Percentiles rank a stretch among this genome's conserved stretches.
phyloP scores from a whole-genome alignment of 2,888 invertebrate genomes.

The Megaustenia siamemsis region DNA sequence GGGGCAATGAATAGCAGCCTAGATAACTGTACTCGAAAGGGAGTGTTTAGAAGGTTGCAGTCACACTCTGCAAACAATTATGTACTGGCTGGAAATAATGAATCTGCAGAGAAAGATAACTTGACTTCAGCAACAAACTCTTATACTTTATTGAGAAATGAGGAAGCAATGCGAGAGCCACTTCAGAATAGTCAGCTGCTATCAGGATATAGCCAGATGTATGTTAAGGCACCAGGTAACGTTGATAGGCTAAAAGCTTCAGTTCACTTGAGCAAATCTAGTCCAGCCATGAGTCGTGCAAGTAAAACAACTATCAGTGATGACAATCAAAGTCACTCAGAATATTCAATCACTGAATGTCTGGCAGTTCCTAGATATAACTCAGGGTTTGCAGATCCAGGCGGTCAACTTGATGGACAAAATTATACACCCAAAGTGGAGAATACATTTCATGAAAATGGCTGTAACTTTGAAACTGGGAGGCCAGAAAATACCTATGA shows the following conservation, averaged over 20 bases:
- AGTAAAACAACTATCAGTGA: not conserved
- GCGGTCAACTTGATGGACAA: not conserved
- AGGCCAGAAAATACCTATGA: slow-evolving; percentile 25
- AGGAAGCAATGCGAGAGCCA: not conserved
- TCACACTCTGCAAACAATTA: too few relatives aligned
- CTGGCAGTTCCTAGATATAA: not conserved
- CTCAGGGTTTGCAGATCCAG: not conserved
- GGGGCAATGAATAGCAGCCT: not conserved
- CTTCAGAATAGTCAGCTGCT: not conserved
- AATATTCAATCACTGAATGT: not conserved
- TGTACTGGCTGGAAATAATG: not conserved
- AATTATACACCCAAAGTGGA: not conserved
- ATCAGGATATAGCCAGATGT: not conserved
- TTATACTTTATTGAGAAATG: not conserved
- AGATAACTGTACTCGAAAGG: not conserved
- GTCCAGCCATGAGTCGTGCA: not conserved
- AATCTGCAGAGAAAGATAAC: not conserved
- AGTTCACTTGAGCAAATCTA: too few relatives aligned
- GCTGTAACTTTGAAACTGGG: not conserved
- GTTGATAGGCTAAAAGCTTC: not conserved
- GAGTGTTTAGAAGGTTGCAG: not conserved
- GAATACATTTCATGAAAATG: not conserved
- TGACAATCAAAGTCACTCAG: slow-evolving; percentile 1
- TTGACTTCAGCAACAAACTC: not conserved
- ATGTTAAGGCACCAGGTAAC: not conserved